These are phyloP conservation scores for Ancistrus triradiatus DNA, from an alignment of 2,113 vertebrate species.

Conservation along the genomic window DNA sequence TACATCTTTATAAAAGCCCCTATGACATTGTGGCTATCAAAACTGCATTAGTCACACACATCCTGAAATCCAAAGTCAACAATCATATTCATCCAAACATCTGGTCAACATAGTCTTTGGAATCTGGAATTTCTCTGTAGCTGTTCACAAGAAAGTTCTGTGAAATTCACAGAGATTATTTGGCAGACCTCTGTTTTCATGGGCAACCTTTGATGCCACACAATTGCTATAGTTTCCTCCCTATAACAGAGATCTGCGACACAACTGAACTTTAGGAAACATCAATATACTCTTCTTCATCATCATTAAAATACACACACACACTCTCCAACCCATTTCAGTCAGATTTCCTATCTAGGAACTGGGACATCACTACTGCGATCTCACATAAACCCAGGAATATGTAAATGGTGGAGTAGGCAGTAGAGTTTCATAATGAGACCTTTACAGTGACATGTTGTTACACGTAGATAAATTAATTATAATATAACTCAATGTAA, in stretches of 20 bases:
- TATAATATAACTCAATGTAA: not conserved
- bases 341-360: not conserved
- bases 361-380: constrained; percentile 11
- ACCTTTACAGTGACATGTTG: constrained; percentile 24
- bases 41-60: too few species aligned
- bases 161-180: not conserved
- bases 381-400: not conserved
- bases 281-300: too few species aligned
- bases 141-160: not conserved
- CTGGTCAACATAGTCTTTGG: too few species aligned
- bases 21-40: too few species aligned
- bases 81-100: not conserved
- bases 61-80: too few species aligned
- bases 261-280: not conserved
- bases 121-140: not conserved
- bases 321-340: too few species aligned
- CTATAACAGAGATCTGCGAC: not conserved
- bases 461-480: constrained; percentile 4
- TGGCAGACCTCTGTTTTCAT: not conserved
- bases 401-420: constrained; percentile 15
- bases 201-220: not conserved
- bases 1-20: too few species aligned
- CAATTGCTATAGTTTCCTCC: not conserved
- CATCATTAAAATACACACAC: too few species aligned
- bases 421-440: constrained; percentile 12